Base-by-base conservation (phyloP, 2,888 invertebrate species). In the Yponomeuta sedellus region DNA sequence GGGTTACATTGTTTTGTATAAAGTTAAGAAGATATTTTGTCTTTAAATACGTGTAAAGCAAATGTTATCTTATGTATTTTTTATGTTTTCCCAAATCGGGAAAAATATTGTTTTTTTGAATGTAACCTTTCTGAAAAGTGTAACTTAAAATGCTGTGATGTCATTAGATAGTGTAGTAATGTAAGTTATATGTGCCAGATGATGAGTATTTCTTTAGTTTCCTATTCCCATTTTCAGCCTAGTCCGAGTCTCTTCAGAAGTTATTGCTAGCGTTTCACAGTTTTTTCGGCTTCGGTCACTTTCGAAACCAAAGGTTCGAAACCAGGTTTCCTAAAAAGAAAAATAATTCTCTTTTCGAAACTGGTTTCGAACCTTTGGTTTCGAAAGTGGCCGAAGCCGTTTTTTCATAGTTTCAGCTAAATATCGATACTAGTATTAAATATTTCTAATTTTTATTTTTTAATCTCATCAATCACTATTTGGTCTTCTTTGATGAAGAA, bases 181-280 rank as follows among this genome's bases (percentile, higher is more conserved):
- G 66, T 85, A 81, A 84, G 80, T 77, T 75, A 83, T 86, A 86
- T 79, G 88, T 89, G 89, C 89, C 89, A 90, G 85, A 88, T 77
- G 69, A 71, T 67, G 19, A 63, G 22, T 22, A 61, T 28, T 16
- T 52, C 16, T 52, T 52, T 52, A 12, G 44, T 52, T 52, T 12
- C 44, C 44, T 52, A 16, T 52, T 52, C 5, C 8, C 44, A 52
- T 16, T 52, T 52, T 16, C n/a, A n/a, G 5, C 44, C 16, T 52
- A 52, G 44, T 16, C 44, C 44, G 44, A 5, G 44, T 16, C 5
- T 16, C 44, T 52, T 52, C 44, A 34, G 34, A 34, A 34, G 34
- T 2, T 25, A 25, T 5, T 25, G 25, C 5, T 34, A 3, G 5
- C 8, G 34, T 34, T 34, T 0, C 8, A 34, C 6, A 8, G 5